These are phyloP conservation scores for Dendrolimus punctatus DNA, from an alignment of 1,140 invertebrate genomes.

Conservation along the genomic window DNA sequence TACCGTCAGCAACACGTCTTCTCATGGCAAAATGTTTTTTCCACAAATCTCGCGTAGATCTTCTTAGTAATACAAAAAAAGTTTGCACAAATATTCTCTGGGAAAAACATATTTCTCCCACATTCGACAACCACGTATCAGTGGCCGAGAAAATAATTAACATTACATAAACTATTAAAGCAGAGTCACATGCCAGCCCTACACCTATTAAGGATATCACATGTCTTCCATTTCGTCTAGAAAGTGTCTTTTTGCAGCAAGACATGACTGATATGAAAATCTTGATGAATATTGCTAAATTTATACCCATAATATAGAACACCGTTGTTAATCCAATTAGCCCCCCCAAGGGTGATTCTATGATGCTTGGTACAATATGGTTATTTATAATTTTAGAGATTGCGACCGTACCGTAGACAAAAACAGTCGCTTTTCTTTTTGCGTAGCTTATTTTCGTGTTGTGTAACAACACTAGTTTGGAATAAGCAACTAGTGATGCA, in stretches of 20 bases:
- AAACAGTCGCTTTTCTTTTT: constrained; percentile 14
- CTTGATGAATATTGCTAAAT: constrained; percentile 6
- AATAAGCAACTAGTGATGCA: constrained; percentile 19
- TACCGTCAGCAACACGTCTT: background rate
- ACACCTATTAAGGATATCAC: constrained; percentile 15
- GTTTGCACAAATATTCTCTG: constrained; percentile 6
- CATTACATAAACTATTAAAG: constrained; percentile 5
- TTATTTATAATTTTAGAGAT: constrained; percentile 2
- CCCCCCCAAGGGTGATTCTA: background rate
- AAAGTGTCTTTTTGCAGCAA: constrained; percentile 8
- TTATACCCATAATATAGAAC: constrained; percentile 4
- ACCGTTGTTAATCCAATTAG: background rate
- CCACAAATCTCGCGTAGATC: constrained; percentile 3
- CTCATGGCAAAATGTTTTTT: constrained; percentile 1
- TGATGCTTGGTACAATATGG: constrained; percentile 3
- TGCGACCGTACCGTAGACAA: constrained; percentile 6
- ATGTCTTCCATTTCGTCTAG: constrained; percentile 7
- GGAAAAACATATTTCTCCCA: background rate
- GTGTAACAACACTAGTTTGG: constrained; percentile 19
- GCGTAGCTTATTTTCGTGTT: constrained; percentile 17
- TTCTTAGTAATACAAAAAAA: constrained; percentile 4
- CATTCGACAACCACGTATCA: background rate
- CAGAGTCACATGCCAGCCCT: constrained; percentile 17
- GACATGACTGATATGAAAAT: constrained; percentile 10
- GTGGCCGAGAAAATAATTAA: background rate